Evolutionary conservation across 2,113 vertebrate species (phyloP), one percentile per base, ranked within the genome.

Genomic region (Labeo rohita): DNA sequence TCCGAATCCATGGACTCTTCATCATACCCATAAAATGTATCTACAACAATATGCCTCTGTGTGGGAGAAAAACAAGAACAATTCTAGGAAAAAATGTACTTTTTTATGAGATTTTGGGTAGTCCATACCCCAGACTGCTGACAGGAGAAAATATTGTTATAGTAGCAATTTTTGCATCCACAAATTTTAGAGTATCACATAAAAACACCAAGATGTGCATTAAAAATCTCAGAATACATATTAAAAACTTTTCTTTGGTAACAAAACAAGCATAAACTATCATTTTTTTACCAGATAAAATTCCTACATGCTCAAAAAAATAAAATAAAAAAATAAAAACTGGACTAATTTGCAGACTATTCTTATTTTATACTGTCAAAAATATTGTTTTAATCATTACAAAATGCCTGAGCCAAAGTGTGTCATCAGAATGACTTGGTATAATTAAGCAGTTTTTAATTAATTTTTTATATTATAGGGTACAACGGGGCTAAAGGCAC

Each of bases 1-100:
- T 99, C 98, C 0, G 98, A 99, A 90, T 99, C 98, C 98, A 99
- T 97, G 0, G 98, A 99, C 91, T 99, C 98, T 91, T 99, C 98
- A 88, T 99, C 98, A 0, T 98, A 99, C 1, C 98, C 98, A 88
- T 97, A 98, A 89, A 97, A 95, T 1, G 98, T 96, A 89, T 99
- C 98, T 8, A 99, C 98, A 10, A 99, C 94, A 43, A 99, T 95
- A 86, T 96, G 98, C 84, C 98, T 97, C 98, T 99, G 91, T 63
- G 85, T 15, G 85, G 21, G 34, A 89, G 43, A 3, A 28, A 56
- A 34, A 83, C 10, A 73, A 68, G 18, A 74, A 52, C 34, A 54
- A 3, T 18, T 2, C 0, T 5, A 8, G 73, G 18, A 34, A 8
- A 50, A 75, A 3, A 15, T 50, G 10, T 21, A 39, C 34, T 6